phyloP scores from a whole-genome alignment of 2,888 invertebrate species.

The Tillus elongatus region DNA sequence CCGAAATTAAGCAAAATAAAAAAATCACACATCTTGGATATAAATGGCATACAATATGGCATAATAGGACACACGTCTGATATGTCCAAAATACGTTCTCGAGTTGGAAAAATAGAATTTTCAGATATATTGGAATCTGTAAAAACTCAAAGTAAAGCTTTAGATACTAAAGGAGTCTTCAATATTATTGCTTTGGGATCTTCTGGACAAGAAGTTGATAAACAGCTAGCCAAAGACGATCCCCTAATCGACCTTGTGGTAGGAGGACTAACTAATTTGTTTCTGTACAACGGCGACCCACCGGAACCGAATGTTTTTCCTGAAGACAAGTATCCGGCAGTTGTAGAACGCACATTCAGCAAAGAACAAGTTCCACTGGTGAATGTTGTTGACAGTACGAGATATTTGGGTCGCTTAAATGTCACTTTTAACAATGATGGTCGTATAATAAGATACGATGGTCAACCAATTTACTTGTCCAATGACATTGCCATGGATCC shows the following conservation, averaged over 20 bases:
- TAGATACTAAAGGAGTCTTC: constrained; percentile 57
- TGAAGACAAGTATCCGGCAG: constrained; percentile 69
- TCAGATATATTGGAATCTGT: constrained; percentile 59
- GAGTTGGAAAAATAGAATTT: no score
- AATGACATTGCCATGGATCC: constrained; percentile 55
- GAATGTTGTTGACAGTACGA: constrained; percentile 84
- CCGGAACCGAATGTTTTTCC: constrained; percentile 60
- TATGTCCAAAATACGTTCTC: no score
- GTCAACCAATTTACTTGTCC: constrained; percentile 70
- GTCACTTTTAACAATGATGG: constrained; percentile 62
- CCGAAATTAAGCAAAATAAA: no score
- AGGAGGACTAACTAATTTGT: constrained; percentile 87
- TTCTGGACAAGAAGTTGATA: constrained; percentile 71
- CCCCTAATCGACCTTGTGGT: constrained; percentile 77
- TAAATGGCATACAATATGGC: no score
- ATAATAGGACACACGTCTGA: no score
- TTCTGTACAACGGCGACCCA: constrained; percentile 70
- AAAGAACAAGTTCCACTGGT: constrained; percentile 73
- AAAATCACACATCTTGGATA: no score
- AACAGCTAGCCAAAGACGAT: constrained; percentile 65
- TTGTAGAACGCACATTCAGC: constrained; percentile 58
- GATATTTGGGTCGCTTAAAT: constrained; percentile 75
- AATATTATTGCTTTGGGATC: constrained; percentile 85
- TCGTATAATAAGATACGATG: constrained; percentile 55
- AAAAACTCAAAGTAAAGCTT: constrained; percentile 51